These are phyloP conservation scores for Panonychus citri DNA, from an alignment of 1,140 invertebrate species.

Conservation along the genomic window DNA sequence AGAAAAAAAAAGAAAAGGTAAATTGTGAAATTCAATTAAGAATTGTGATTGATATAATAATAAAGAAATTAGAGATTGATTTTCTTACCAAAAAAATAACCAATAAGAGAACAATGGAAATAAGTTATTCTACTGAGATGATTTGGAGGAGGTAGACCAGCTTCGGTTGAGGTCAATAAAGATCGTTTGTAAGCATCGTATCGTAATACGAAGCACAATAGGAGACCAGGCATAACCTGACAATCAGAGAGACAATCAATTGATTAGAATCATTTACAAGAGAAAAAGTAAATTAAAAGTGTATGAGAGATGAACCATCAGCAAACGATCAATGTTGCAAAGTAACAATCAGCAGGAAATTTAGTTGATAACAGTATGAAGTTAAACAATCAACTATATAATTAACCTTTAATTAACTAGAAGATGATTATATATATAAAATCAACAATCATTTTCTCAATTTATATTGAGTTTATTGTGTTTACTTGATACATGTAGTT, in stretches of 20 bases:
- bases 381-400: no score
- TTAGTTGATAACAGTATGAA: no score
- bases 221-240: constrained; percentile 78
- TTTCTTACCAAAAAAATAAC: constrained; percentile 56
- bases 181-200: constrained; percentile 87
- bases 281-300: not conserved
- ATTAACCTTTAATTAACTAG: no score
- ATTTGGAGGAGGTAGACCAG: constrained; percentile 49
- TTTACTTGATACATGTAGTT: no score
- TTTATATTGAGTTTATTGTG: no score
- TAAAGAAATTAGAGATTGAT: not conserved
- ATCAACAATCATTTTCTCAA: no score
- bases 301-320: no score
- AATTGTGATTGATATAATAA: no score
- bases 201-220: constrained; percentile 75
- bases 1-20: not conserved
- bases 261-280: not conserved
- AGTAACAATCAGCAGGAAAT: no score
- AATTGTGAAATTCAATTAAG: no score
- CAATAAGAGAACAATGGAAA: constrained; percentile 93
- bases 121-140: constrained; percentile 42
- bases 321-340: no score
- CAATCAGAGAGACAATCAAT: constrained; percentile 19
- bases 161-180: constrained; percentile 37
- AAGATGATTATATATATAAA: no score